These are phyloP conservation scores for Sisor rabdophorus DNA, from an alignment of 2,113 vertebrate species.

Conservation along the genomic window DNA sequence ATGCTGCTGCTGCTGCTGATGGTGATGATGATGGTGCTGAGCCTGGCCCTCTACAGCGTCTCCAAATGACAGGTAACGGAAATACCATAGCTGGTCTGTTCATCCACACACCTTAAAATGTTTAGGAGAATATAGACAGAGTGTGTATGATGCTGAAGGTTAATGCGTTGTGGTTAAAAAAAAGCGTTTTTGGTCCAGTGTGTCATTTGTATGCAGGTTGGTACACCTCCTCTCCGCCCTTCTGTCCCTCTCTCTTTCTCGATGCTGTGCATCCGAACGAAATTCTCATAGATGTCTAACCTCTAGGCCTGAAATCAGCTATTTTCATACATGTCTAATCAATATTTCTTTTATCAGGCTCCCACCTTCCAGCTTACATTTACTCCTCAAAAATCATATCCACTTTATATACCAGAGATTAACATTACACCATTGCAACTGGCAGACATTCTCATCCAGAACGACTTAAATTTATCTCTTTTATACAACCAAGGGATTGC, in stretches of 20 bases:
- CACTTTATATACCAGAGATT: neutral
- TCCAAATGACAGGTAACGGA: slow-evolving; percentile 67
- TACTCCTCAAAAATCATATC: neutral
- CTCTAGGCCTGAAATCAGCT: neutral
- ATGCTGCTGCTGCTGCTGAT: slow-evolving; percentile 32
- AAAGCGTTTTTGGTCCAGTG: slow-evolving; percentile 8
- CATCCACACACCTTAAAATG: neutral
- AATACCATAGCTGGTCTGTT: neutral
- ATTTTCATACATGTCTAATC: neutral
- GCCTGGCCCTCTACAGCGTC: slow-evolving; percentile 53
- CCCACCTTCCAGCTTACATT: neutral
- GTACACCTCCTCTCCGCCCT: neutral
- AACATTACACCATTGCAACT: too few relatives aligned
- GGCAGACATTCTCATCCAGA: too few relatives aligned
- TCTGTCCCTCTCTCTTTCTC: neutral
- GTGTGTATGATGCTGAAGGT: neutral
- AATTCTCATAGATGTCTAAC: slow-evolving; percentile 18
- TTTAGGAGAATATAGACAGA: neutral
- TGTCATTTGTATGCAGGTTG: slow-evolving; percentile 12
- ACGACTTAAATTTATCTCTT: too few relatives aligned
- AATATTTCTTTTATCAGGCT: neutral
- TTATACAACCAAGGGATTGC: too few relatives aligned
- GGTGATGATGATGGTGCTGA: slow-evolving; percentile 51
- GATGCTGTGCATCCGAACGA: slow-evolving; percentile 1
- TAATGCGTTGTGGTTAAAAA: neutral